Evolutionary conservation across 2,888 invertebrate species (phyloP).

Genomic region (Xylocampa areola): DNA sequence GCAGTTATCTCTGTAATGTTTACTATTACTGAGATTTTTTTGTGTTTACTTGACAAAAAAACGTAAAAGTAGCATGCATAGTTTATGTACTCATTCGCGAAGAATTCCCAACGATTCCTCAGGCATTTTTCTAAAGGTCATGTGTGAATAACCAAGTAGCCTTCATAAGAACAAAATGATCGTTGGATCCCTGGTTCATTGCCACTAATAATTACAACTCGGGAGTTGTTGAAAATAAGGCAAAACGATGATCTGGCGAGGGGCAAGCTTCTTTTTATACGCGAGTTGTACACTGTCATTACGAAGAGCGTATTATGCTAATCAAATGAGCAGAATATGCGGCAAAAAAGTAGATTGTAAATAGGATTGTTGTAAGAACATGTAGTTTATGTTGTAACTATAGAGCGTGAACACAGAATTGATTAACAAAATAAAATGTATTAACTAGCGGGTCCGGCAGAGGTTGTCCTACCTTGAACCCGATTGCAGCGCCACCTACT

Average conservation of each 20-base stretch:
- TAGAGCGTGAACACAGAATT: no score
- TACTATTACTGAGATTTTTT: conserved; percentile 30
- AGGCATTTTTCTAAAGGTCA: conserved; percentile 84
- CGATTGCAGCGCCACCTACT: no score
- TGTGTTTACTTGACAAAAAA: conserved; percentile 31
- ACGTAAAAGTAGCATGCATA: conserved; percentile 30
- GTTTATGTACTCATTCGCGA: conserved; percentile 48
- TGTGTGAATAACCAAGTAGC: conserved; percentile 82
- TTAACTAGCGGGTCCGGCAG: no score
- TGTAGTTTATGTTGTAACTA: conserved; percentile 10
- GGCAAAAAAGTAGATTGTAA: conserved; percentile 30
- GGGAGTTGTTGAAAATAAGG: conserved; percentile 70
- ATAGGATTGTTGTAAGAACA: conserved; percentile 22
- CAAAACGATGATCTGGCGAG: conserved; percentile 57
- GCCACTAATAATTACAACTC: conserved; percentile 79
- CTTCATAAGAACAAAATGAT: conserved; percentile 67
- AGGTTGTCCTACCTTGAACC: no score
- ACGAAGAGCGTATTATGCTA: conserved; percentile 61
- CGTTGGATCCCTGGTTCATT: conserved; percentile 71
- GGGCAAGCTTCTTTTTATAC: conserved; percentile 71
- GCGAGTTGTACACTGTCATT: conserved; percentile 68
- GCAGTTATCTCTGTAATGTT: conserved; percentile 33
- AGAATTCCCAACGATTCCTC: conserved; percentile 69
- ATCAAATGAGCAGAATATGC: conserved; percentile 42
- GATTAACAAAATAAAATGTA: no score